These are phyloP conservation scores for Erythrocercus mccallii DNA, from an alignment of 2,113 vertebrate species.

Conservation along the genomic window DNA sequence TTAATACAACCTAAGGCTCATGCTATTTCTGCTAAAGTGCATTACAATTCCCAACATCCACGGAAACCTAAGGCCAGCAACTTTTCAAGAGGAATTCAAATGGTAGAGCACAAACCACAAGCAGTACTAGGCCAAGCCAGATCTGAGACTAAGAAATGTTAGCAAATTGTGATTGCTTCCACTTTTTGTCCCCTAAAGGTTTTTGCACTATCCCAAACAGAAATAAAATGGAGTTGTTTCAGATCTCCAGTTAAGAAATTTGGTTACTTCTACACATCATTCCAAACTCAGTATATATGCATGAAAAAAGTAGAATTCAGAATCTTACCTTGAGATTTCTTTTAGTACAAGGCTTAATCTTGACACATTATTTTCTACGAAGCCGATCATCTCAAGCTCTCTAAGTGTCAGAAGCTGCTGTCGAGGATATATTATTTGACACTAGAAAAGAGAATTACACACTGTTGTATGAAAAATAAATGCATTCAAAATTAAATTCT, in stretches of 20 bases:
- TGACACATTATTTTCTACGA: constrained; percentile 86
- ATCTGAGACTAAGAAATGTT: not conserved
- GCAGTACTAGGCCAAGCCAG: not conserved
- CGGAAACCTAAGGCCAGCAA: not conserved
- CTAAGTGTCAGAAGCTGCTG: constrained; percentile 91
- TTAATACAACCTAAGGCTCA: not conserved
- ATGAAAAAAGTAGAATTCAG: not conserved
- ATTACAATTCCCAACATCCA: not conserved
- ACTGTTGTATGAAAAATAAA: not conserved
- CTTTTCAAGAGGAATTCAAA: not conserved
- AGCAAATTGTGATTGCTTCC: not conserved
- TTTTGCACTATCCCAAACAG: not conserved
- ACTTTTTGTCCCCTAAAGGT: not conserved
- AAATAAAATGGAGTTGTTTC: not conserved
- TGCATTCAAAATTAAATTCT: not conserved
- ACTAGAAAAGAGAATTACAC: constrained; percentile 67
- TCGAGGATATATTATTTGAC: constrained; percentile 92
- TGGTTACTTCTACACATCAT: not conserved
- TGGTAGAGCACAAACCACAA: not conserved
- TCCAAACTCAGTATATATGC: not conserved
- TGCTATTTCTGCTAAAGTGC: not conserved
- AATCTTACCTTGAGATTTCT: constrained; percentile 83
- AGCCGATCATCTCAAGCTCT: constrained; percentile 90
- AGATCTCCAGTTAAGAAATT: not conserved
- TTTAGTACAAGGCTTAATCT: constrained; percentile 85